Evolutionary conservation across 1,140 invertebrate genomes (phyloP).

Genomic region (Colletes latitarsis): DNA sequence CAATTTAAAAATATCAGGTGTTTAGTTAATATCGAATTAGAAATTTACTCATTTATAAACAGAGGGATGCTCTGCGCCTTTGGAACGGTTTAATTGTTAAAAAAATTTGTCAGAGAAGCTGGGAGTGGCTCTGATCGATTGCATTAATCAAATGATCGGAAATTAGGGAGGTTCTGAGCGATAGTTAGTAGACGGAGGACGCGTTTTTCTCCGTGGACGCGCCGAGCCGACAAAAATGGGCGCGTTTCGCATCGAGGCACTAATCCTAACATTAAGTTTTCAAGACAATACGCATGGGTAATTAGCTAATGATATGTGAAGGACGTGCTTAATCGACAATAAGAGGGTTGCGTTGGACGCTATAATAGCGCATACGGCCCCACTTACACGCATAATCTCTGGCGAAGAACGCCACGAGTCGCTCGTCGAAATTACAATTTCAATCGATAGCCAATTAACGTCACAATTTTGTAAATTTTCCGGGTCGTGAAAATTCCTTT

Average conservation of each 20-base stretch:
- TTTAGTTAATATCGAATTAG: no score
- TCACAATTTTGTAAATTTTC: no score
- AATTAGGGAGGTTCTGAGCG: no score
- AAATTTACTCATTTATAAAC: no score
- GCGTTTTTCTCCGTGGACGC: not conserved
- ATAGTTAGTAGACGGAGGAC: not conserved
- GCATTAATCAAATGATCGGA: no score
- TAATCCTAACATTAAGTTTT: conserved; percentile 62
- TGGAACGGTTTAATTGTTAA: no score
- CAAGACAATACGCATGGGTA: conserved; percentile 44
- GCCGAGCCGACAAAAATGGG: conserved; percentile 3
- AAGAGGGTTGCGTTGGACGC: conserved; percentile 34
- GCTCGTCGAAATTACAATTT: not conserved
- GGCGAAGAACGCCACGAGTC: conserved; percentile 19
- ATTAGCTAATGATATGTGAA: conserved; percentile 66
- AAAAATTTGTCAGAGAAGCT: no score
- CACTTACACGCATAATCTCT: conserved; percentile 8
- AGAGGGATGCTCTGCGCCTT: no score
- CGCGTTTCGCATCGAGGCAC: conserved; percentile 57
- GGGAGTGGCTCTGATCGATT: no score
- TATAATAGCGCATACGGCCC: conserved; percentile 26
- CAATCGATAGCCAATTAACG: no score
- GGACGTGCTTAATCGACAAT: conserved; percentile 47
- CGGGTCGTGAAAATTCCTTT: no score
- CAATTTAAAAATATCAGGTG: no score